Evolutionary conservation across 2,797 vertebrate species (phyloP).

Genomic region (Antrozous pallidus): DNA sequence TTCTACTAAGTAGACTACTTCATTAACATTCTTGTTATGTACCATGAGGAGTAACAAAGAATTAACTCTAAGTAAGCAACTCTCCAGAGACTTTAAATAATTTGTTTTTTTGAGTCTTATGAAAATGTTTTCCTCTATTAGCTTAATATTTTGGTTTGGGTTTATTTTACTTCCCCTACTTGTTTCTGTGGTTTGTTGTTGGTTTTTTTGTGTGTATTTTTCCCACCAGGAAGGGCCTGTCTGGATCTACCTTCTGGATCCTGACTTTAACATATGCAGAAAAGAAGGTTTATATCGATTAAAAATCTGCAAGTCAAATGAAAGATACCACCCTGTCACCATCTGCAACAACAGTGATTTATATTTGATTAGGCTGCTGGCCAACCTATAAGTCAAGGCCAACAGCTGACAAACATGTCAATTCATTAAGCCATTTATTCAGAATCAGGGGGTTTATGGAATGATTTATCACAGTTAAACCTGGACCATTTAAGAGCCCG

Average conservation of each 20-base stretch:
- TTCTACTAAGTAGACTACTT: background rate
- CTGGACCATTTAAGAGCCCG: background rate
- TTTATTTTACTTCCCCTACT: background rate
- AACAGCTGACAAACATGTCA: conserved; percentile 59
- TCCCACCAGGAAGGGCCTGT: background rate
- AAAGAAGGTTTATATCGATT: conserved; percentile 50
- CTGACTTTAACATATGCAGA: conserved; percentile 29
- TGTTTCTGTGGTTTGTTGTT: background rate
- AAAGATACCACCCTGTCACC: conserved; percentile 59
- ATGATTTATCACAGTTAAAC: conserved; percentile 41
- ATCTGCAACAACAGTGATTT: conserved; percentile 61
- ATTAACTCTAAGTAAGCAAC: background rate
- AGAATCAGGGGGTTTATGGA: conserved; percentile 40
- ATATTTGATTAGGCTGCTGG: conserved; percentile 57
- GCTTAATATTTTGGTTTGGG: background rate
- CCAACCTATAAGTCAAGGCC: conserved; percentile 52
- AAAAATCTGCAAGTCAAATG: conserved; percentile 72
- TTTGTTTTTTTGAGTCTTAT: conserved; percentile 22
- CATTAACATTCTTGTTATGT: conserved; percentile 13
- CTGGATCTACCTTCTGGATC: background rate
- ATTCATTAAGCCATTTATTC: conserved; percentile 62
- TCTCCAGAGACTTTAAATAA: conserved; percentile 3
- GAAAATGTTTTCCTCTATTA: conserved; percentile 36
- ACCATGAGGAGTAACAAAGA: background rate
- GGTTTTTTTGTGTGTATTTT: background rate